Evolutionary conservation across 2,113 vertebrate genomes (phyloP), one percentile per base, ranked within the genome.

Genomic region (Rhinoptilus africanus): DNA sequence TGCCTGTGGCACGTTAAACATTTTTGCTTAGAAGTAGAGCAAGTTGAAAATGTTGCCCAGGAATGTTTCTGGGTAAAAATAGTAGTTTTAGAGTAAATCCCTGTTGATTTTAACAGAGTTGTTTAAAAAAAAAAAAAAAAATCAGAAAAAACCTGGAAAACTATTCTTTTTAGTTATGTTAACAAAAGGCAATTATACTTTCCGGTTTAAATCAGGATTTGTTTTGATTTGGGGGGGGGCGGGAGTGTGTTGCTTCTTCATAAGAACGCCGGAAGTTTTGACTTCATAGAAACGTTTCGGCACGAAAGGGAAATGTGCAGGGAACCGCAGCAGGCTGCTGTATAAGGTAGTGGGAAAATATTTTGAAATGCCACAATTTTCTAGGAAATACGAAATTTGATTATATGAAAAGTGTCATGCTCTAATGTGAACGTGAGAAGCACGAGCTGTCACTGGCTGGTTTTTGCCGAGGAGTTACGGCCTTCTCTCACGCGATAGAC

Each of bases 381-480:
- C 24, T 54, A 39, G 88, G 85, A 81, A 67, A 11, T 6, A 0
- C 0, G 7, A 39, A 63, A 22, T 41, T 53, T 1, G 8, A 60
- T 11, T 22, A 4, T 4, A 0, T 19, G 53, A 39, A 8, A 37
- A 66, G 17, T 8, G 19, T 0, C 4, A 3, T 11, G 47, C 20
- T 27, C 12, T 48, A 1, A 7, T 5, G 35, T 21, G 57, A 37
- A 37, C n/a, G 30, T 8, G 8, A 17, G 47, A 30, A 69, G 30
- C 22, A 1, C 12, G 30, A 15, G 8, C 8, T 37, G 54, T 35
- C 0, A 0, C 71, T 82, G 69, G 30, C 34, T 10, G 1, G 24
- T 35, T 47, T 60, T 50, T 39, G 4, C 16, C 15, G 34, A 21
- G 84, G 50, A 67, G 16, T 22, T 54, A 6, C 15, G 62, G n/a